These are phyloP conservation scores for Blennius ocellaris DNA, from an alignment of 2,113 vertebrate genomes.

Conservation along the genomic window DNA sequence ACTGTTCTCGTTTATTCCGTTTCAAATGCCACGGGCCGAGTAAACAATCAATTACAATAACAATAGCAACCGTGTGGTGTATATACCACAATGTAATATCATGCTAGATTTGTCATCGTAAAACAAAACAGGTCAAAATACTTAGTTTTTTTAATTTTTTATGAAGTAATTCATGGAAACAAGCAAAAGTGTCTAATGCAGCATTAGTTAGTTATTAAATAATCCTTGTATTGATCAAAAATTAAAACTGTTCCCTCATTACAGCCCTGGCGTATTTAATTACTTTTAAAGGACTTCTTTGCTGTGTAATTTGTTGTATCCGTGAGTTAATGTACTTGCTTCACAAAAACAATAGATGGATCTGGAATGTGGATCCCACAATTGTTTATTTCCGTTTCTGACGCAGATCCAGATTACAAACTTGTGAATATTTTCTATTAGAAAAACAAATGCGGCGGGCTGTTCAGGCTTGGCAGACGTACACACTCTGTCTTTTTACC, in stretches of 20 bases:
- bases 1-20: not conserved
- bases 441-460: conserved; percentile 7
- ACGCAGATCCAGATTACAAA: conserved; percentile 24
- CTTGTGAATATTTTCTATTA: conserved; percentile 3
- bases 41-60: not conserved
- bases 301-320: not conserved
- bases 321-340: conserved; percentile 5
- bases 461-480: conserved; percentile 9
- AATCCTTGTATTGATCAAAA: no score
- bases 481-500: not conserved
- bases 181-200: not conserved
- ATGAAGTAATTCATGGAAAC: conserved; percentile 1
- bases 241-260: not conserved
- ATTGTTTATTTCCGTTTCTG: conserved; percentile 7
- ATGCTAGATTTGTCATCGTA: not conserved
- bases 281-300: conserved; percentile 1
- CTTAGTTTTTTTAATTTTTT: not conserved
- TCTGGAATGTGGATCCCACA: not conserved
- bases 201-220: no score
- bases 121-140: not conserved
- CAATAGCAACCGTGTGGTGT: not conserved
- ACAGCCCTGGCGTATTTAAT: not conserved
- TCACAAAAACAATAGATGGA: conserved; percentile 4
- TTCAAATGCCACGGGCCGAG: not conserved
- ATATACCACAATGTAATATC: not conserved